These are phyloP conservation scores for Heliconius ethilla DNA, from an alignment of 2,888 invertebrate genomes.

Conservation along the genomic window DNA sequence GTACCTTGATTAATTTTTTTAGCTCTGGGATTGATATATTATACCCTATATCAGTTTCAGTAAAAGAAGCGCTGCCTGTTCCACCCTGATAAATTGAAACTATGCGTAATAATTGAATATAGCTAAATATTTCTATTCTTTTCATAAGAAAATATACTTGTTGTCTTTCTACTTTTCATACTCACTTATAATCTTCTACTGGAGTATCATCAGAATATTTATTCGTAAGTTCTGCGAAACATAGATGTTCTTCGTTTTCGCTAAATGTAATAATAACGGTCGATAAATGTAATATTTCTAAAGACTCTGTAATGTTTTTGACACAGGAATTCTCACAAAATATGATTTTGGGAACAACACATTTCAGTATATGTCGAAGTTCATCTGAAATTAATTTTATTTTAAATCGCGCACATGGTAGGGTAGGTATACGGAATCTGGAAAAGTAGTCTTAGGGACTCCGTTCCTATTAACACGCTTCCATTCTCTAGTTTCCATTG, in stretches of 20 bases:
- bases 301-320: slow-evolving; percentile 49
- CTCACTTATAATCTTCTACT: slow-evolving; percentile 51
- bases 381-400: slow-evolving; percentile 51
- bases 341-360: slow-evolving; percentile 53
- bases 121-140: no score
- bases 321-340: slow-evolving; percentile 59
- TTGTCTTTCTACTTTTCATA: background rate
- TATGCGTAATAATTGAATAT: no score
- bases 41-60: no score
- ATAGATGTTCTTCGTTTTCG: slow-evolving; percentile 49
- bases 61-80: no score
- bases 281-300: slow-evolving; percentile 49
- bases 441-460: no score
- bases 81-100: slow-evolving; percentile 43
- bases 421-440: no score
- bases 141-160: no score
- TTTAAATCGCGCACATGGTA: no score
- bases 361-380: slow-evolving; percentile 50
- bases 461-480: no score
- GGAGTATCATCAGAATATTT: slow-evolving; percentile 43
- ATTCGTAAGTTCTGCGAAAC: slow-evolving; percentile 52
- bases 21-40: no score
- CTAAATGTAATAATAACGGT: slow-evolving; percentile 55
- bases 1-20: no score
- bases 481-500: no score